Conservation (phyloP, 2,797 vertebrate species). For the Carcharodon carcharias region DNA sequence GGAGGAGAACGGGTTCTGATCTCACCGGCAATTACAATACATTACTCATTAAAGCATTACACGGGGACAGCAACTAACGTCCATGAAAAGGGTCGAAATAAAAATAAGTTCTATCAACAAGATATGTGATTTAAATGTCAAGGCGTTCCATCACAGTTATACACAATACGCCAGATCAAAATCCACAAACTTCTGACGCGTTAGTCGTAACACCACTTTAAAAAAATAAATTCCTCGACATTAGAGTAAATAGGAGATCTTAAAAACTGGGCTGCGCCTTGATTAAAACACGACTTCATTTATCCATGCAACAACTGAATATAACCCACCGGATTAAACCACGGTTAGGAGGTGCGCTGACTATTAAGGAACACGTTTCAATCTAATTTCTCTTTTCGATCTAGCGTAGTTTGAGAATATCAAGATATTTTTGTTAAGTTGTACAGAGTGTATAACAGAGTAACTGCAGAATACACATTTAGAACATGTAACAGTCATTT, state of each 20-base stretch:
- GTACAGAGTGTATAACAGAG: not conserved
- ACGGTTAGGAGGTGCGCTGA: not conserved
- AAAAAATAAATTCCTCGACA: not conserved
- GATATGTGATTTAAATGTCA: conserved; percentile 46
- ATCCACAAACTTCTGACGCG: not conserved
- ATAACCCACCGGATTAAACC: no score
- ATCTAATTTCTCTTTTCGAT: not conserved
- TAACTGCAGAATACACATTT: not conserved
- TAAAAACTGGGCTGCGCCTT: not conserved
- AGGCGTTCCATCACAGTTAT: conserved; percentile 38
- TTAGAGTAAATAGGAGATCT: not conserved
- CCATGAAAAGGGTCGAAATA: conserved; percentile 55
- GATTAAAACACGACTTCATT: not conserved
- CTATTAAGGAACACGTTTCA: not conserved
- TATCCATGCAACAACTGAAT: not conserved
- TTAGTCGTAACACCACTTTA: not conserved
- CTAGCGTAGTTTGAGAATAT: no score
- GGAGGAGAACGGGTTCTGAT: conserved; percentile 51
- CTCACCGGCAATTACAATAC: conserved; percentile 49
- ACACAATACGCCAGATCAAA: not conserved
- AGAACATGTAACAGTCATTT: not conserved
- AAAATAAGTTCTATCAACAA: conserved; percentile 40
- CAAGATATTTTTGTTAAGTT: not conserved
- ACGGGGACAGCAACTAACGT: conserved; percentile 63
- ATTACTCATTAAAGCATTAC: conserved; percentile 66